phyloP scores from a whole-genome alignment of 2,888 invertebrate species.

The Globia sparganii region DNA sequence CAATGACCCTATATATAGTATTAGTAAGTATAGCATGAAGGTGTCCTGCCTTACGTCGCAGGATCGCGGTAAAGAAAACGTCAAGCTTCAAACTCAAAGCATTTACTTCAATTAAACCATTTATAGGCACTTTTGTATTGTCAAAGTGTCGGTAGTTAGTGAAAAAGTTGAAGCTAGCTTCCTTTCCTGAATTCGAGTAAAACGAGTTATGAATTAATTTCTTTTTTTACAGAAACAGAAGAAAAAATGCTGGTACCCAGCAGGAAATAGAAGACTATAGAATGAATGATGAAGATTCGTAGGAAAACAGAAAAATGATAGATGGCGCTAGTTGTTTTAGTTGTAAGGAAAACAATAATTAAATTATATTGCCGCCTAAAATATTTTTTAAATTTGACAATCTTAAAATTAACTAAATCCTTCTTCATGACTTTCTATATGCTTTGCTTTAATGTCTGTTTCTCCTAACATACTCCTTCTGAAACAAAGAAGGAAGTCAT shows the following conservation, averaged over 20 bases:
- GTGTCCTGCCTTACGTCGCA: neutral
- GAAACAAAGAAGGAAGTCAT: conserved; percentile 2
- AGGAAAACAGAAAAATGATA: conserved; percentile 37
- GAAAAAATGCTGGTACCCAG: conserved; percentile 65
- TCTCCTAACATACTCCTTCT: neutral
- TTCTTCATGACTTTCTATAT: neutral
- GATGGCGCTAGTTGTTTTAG: conserved; percentile 47
- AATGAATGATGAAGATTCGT: conserved; percentile 53
- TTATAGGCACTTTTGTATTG: neutral
- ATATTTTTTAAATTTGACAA: neutral
- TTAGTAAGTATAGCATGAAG: neutral
- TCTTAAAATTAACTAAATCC: no score
- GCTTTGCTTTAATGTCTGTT: neutral
- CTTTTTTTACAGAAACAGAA: conserved; percentile 70
- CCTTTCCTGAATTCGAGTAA: neutral
- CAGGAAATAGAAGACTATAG: conserved; percentile 64
- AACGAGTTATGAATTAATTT: neutral
- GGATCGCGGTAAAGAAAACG: neutral
- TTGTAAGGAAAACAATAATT: conserved; percentile 4
- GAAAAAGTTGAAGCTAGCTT: neutral
- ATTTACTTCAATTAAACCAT: neutral
- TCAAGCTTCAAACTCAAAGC: neutral
- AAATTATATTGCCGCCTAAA: neutral
- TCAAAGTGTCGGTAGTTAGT: neutral
- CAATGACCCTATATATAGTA: no score